Base-by-base conservation (phyloP, 2,113 vertebrate species). In the Colius striatus region DNA sequence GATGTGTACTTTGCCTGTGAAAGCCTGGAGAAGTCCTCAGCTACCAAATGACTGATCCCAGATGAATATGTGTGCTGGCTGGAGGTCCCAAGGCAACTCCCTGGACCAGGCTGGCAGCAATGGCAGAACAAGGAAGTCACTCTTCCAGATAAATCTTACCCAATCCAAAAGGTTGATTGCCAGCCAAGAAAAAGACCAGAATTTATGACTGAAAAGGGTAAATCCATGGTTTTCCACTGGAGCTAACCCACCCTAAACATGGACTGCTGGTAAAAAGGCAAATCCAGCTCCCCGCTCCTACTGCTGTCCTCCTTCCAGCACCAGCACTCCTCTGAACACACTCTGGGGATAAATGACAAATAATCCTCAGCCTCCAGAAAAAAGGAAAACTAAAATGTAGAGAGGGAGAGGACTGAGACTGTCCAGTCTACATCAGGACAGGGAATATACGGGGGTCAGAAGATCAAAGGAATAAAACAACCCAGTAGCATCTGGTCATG, bases 381-480 rank as follows among this genome's bases (percentile, higher is more conserved):
- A 55, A 54, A 70, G 21, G 23, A 67, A 90, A 67, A 82, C 5
- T 0, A 72, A 79, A 72, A 79, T 10, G 32, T 9, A 72, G 45
- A 75, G 29, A 78, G 10, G 30, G 38, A 76, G 29, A 61, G 18
- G 26, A 73, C 34, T 26, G 32, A 87, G 48, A 62, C 29, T 23
- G 15, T 82, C 26, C 1, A 1, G n/a, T 7, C 45, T 45, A 30
- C 12, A 76, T 41, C 11, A 65, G n/a, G 32, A 43, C 51, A 50
- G 16, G 32, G 29, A 81, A 15, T 30, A 60, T 1, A 3, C 13
- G 13, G 13, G 25, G 32, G 17, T 29, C 0, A 0, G 27, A 72
- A 16, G 8, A 17, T 19, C 16, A 11, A 92, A 83, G n/a, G 55
- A 84, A 60, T 26, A 79, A 47, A 19, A 84, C 88, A 84, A 54